Evolutionary conservation across 2,113 vertebrate genomes (phyloP).

Genomic region (Dascyllus trimaculatus): DNA sequence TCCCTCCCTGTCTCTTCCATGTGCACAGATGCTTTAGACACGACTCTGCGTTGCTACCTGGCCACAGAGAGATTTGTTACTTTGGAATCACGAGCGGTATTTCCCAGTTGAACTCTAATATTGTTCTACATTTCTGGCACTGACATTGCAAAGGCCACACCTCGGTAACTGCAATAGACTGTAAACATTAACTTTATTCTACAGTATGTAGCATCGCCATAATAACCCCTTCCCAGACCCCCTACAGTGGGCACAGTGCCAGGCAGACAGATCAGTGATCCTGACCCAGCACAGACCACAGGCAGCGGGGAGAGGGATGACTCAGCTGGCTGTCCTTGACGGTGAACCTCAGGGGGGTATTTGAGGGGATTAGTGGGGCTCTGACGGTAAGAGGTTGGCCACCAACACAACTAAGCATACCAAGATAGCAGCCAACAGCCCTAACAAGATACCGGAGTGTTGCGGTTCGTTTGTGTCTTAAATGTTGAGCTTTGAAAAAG

Average conservation of each 20-base stretch:
- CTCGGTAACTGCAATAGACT: background rate
- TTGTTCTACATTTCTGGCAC: conserved; percentile 28
- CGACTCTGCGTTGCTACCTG: conserved; percentile 22
- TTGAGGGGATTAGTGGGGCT: conserved; percentile 59
- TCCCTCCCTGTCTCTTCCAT: conserved; percentile 18
- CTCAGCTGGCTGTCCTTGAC: conserved; percentile 68
- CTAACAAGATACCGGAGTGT: conserved; percentile 12
- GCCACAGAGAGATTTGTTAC: conserved; percentile 20
- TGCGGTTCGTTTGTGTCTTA: background rate
- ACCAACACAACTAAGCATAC: conserved; percentile 24
- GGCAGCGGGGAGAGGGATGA: conserved; percentile 53
- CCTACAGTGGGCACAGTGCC: conserved; percentile 50
- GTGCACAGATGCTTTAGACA: conserved; percentile 50
- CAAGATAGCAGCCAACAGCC: conserved; percentile 11
- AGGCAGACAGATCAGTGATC: conserved; percentile 73
- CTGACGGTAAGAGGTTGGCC: conserved; percentile 25
- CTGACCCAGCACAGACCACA: conserved; percentile 39
- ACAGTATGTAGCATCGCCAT: background rate
- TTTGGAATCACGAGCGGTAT: conserved; percentile 4
- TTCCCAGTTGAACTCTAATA: background rate
- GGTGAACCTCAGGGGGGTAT: conserved; percentile 55
- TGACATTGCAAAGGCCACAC: conserved; percentile 1
- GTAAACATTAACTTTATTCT: conserved; percentile 14
- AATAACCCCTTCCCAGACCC: conserved; percentile 25
- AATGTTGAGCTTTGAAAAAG: background rate